A percentile compares a stretch with the other conserved stretches of the same genome.
These are phyloP conservation scores for Telmatochromis sp. DNA, from an alignment of 2,113 vertebrate species.

Conservation along the genomic window DNA sequence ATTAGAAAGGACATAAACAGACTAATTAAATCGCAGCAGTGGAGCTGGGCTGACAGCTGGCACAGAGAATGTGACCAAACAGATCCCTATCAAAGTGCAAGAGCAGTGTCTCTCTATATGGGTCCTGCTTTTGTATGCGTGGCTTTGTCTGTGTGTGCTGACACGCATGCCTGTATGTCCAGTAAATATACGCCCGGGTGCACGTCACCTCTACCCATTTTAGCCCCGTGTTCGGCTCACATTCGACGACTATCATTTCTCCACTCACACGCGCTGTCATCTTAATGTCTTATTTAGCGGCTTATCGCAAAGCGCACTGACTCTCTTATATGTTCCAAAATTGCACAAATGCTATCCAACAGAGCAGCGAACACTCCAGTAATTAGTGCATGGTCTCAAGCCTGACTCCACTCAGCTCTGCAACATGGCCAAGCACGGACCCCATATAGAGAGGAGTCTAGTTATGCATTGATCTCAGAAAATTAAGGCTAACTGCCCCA, in stretches of 20 bases:
- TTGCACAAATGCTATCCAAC: constrained; percentile 62
- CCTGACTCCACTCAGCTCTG: constrained; percentile 52
- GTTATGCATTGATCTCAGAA: constrained; percentile 68
- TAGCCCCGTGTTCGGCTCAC: not conserved
- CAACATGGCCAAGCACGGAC: constrained; percentile 55
- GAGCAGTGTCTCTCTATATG: constrained; percentile 61
- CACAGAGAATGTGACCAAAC: constrained; percentile 96
- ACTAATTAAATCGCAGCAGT: constrained; percentile 99
- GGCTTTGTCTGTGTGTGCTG: not conserved
- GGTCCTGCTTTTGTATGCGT: constrained; percentile 12
- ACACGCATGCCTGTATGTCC: not conserved
- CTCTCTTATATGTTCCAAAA: constrained; percentile 44
- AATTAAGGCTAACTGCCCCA: constrained; percentile 67
- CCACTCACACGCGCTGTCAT: not conserved
- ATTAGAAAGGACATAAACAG: constrained; percentile 99
- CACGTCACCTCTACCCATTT: not conserved
- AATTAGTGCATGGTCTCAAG: constrained; percentile 61
- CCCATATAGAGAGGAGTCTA: constrained; percentile 65
- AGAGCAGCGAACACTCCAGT: constrained; percentile 60
- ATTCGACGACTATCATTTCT: not conserved
- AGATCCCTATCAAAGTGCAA: constrained; percentile 95
- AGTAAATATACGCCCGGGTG: not conserved
- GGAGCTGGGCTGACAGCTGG: constrained; percentile 98
- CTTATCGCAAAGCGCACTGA: not conserved
- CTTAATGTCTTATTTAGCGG: constrained; percentile 40